Base-by-base conservation (phyloP, 2,888 invertebrate genomes). In the Morpho helenor region DNA sequence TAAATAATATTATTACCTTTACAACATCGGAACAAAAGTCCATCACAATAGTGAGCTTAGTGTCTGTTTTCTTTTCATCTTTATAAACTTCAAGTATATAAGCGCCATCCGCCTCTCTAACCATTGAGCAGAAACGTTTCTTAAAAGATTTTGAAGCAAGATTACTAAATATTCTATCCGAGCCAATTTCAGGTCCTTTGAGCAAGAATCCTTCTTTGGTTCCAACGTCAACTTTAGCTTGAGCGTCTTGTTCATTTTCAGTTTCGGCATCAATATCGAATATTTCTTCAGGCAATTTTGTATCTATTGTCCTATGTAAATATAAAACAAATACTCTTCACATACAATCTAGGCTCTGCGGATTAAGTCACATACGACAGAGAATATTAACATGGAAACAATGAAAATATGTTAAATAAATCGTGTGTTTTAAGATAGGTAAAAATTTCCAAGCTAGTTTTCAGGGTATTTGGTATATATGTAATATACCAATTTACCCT, bases 131-230 rank as follows among this genome's bases (percentile, higher is more conserved):
- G 85, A 96, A 98, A 61, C 93, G 91, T 79, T 97, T 93, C 87
- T 98, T 98, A 80, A 97, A 98, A 57, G 97, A 97, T 85, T 97
- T 97, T 23, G 97, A 97, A 65, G 96, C 96, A 72, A 98, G 95
- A 80, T 97, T 96, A 65, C 95, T 95, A 86, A 98, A 97, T 91
- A 97, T 96, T 66, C 96, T 93, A 80, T 98, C 98, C 54, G 95
- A 95, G 62, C 96, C 95, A 63, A 96, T 95, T 85, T 98, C 98
- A 7, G 98, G 97, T 49, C 98, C 98, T 84, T 97, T 98, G 85
- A 96, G 93, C 70, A 98, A 87, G 89, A 95, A 97, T 0, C 98
- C 98, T 83, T 97, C 96, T 86, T 97, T 98, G 52, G 96, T 95
- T 65, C 97, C 95, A 60, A 94, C 92, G 76, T 96, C 95, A 68